Evolutionary conservation across 2,797 vertebrate species (phyloP).

Genomic region (Diglossa cyanea): DNA sequence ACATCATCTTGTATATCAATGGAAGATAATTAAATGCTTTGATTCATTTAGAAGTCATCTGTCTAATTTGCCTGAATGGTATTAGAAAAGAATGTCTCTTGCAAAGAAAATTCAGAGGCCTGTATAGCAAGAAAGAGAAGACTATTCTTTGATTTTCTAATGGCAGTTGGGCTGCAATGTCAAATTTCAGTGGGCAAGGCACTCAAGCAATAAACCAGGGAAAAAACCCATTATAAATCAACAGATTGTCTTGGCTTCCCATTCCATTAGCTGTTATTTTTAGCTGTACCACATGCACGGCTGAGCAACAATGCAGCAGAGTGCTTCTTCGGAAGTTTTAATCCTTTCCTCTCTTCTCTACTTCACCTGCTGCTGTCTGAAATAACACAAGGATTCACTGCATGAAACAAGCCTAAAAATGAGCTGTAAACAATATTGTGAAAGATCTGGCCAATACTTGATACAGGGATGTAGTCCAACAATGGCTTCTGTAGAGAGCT

Average conservation of each 20-base stretch:
- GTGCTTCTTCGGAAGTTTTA: slow-evolving; percentile 26
- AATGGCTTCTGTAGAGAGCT: not conserved
- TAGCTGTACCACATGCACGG: slow-evolving; percentile 36
- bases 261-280: slow-evolving; percentile 63
- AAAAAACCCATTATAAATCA: slow-evolving; percentile 61
- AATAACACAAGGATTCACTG: not conserved
- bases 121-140: not conserved
- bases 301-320: slow-evolving; percentile 40
- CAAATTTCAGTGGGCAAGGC: slow-evolving; percentile 28
- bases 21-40: not conserved
- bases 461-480: not conserved
- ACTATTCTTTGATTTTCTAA: slow-evolving; percentile 9
- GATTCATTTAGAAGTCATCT: not conserved
- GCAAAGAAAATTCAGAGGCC: not conserved
- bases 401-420: not conserved
- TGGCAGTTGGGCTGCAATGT: slow-evolving; percentile 30
- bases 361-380: slow-evolving; percentile 34
- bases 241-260: slow-evolving; percentile 27
- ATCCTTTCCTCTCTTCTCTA: not conserved
- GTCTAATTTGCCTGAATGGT: slow-evolving; percentile 5
- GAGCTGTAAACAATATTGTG: not conserved
- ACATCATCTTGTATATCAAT: not conserved
- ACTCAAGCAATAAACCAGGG: slow-evolving; percentile 51
- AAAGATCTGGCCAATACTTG: not conserved
- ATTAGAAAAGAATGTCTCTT: not conserved